These are phyloP conservation scores for Tympanuchus pallidicinctus DNA, from an alignment of 2,113 vertebrate species.

Conservation along the genomic window DNA sequence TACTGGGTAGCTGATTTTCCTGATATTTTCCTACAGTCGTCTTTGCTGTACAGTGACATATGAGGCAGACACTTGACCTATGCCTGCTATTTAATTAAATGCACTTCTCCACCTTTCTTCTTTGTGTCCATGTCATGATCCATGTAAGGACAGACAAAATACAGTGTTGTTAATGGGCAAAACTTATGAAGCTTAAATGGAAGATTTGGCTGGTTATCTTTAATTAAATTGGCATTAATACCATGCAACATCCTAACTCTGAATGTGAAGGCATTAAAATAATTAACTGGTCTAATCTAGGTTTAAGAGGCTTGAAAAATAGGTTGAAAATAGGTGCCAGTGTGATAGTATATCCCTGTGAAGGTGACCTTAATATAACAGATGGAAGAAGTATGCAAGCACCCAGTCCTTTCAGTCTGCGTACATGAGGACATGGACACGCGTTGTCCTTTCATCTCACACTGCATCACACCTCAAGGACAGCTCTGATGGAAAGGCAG, in stretches of 20 bases:
- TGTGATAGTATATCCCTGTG: conserved; percentile 16
- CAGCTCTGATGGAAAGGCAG: conserved; percentile 38
- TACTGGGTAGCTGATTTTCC: conserved; percentile 54
- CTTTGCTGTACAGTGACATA: conserved; percentile 76
- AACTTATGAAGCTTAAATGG: conserved; percentile 67
- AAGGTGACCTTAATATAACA: conserved; percentile 55
- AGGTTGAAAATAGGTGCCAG: conserved; percentile 30
- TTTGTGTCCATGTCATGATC: conserved; percentile 40
- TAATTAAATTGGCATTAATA: conserved; percentile 67
- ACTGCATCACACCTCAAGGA: neutral
- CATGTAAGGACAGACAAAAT: conserved; percentile 66
- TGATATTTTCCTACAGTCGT: conserved; percentile 67
- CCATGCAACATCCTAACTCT: conserved; percentile 35
- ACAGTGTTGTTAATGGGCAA: conserved; percentile 62
- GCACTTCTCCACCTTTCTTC: conserved; percentile 57
- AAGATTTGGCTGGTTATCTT: conserved; percentile 66
- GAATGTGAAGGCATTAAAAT: conserved; percentile 64
- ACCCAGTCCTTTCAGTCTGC: neutral
- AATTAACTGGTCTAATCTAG: conserved; percentile 67
- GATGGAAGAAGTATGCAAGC: neutral
- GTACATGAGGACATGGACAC: neutral
- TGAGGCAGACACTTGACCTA: conserved; percentile 78
- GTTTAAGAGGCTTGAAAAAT: conserved; percentile 66
- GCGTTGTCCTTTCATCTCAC: neutral
- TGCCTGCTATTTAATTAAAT: conserved; percentile 69